Base-by-base conservation (phyloP, 2,797 vertebrate genomes). In the Psittacula echo region DNA sequence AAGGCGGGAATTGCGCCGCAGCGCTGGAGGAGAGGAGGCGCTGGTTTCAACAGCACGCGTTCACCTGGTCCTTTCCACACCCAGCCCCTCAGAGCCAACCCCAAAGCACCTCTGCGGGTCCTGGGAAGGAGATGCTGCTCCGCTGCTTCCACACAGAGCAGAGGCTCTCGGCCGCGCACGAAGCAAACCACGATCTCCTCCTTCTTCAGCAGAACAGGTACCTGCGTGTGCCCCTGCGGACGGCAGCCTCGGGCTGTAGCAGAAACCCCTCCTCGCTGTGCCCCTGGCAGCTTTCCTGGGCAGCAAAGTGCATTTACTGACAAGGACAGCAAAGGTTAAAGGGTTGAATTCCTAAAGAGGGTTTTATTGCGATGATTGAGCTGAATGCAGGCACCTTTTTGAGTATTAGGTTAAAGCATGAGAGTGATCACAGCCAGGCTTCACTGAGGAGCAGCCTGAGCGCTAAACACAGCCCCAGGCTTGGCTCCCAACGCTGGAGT, bases 161-260 rank as follows among this genome's bases (percentile, higher is more conserved):
- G 97, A 95, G 87, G 96, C 29, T 89, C 98, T 72, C 97, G 98
- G 97, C 96, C 97, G 7, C 92, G 96, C 48, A 97, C 96, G 62
- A 98, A 96, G 91, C 99, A 99, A 91, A 99, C 98, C 89, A 97
- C 98, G 41, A 98, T 99, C 96, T 97, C 98, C 22, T 60, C 97
- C 78, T 99, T 99, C 97, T 98, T 99, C 89, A 71, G 96, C 29
- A 30, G 83, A 89, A 6, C 60, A 94, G 97, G 96, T 97, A 90
- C 44, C 21, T 11, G 47, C 2, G 2, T 5, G 0, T 3, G 29
- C 10, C 15, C n/a, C n/a, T 3, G 42, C 12, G 61, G 41, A 2
- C 16, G 13, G 51, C 2, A 5, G 16, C 7, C 22, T 10, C 11
- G 17, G 79, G 39, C 56, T 2, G 2, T 2, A 6, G 21, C 3